Evolutionary conservation across 2,797 vertebrate species (phyloP), one percentile per base, ranked within the genome.

Genomic region (Enteromius mattozi): DNA sequence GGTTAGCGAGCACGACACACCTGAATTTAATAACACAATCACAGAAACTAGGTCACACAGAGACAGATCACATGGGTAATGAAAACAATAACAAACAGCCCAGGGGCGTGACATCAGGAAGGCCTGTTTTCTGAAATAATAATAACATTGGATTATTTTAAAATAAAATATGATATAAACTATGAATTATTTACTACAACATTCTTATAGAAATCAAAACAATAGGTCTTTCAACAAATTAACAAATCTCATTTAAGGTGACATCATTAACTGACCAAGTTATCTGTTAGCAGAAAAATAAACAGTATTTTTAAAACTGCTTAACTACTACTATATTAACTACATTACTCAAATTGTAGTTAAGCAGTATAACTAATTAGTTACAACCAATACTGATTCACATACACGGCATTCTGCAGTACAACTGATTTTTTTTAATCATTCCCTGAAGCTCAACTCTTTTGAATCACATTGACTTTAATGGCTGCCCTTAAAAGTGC

Each of bases 401-500:
- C 9, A 47, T 63, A 35, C 69, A 49, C 1, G 1, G 1, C 17
- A 63, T 78, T 75, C 16, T 4, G n/a, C 72, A 81, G 63, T 42
- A 79, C 19, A 72, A 56, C 30, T 56, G 40, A 16, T 27, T 83
- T 59, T 59, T 63, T 83, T 56, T 59, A 80, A 66, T 68, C 24
- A 37, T 49, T 51, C 59, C 68, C 76, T n/a, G 9, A 68, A 86
- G 61, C 47, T 45, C 49, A 69, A 42, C 70, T 80, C 59, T 80
- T 27, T 35, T 7, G 24, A 86, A 74, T 65, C 70, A 30, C 16
- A 47, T 68, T 75, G 47, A 79, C 61, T 30, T 86, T 61, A 86
- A 86, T 83, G 61, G 77, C 61, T 83, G 51, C 7, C 37, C 54
- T 86, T 82, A 78, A 86, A 82, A 35, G 9, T 80, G 69, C 78